phyloP scores from a whole-genome alignment of 2,113 vertebrate genomes.

The Ceratotherium simum region DNA sequence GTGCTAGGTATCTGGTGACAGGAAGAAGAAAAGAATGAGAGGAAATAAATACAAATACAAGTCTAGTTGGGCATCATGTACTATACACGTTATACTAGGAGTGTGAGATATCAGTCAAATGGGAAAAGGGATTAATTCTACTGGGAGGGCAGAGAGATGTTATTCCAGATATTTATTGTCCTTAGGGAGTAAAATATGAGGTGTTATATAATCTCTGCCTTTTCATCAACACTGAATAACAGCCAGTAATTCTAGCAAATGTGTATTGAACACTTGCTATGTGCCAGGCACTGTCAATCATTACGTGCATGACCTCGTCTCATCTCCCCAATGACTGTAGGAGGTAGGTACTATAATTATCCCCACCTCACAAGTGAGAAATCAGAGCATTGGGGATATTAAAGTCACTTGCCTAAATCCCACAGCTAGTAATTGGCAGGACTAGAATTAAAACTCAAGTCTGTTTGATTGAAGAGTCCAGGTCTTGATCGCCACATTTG shows the following conservation, averaged over 20 bases:
- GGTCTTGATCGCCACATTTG: not conserved
- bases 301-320: not conserved
- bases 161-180: not conserved
- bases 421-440: not conserved
- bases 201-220: not conserved
- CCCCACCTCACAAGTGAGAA: not conserved
- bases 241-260: not conserved
- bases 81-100: not conserved
- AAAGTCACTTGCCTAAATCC: not conserved
- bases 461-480: not conserved
- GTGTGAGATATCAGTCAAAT: not conserved
- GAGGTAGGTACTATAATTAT: not conserved
- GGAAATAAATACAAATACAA: not conserved
- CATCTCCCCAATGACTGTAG: not conserved
- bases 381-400: not conserved
- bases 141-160: not conserved
- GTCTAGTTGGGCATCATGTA: not conserved
- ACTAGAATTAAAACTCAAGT: not conserved
- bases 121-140: not conserved
- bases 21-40: not conserved
- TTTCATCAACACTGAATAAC: not conserved
- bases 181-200: not conserved
- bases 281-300: not conserved
- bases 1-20: not conserved
- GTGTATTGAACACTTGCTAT: not conserved